Conservation (phyloP, 2,797 vertebrate species). For the Protonibea diacanthus region DNA sequence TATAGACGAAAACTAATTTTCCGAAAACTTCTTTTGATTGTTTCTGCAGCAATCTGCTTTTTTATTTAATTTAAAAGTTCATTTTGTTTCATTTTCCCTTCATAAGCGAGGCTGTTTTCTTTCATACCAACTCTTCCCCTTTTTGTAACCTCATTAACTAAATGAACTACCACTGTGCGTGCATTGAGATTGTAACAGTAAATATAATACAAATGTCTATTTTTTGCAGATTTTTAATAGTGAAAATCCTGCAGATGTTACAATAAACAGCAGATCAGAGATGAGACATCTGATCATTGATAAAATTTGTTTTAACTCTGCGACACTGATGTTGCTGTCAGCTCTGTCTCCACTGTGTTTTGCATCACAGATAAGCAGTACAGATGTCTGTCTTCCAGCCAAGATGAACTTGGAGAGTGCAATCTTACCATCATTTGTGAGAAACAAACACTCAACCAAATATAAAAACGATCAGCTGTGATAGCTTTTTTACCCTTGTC, state of each 20-base stretch:
- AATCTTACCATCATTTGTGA: slow-evolving; percentile 8
- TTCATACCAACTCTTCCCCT: neutral
- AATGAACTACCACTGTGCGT: neutral
- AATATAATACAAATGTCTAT: neutral
- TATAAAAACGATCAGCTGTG: slow-evolving; percentile 28
- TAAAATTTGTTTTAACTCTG: slow-evolving; percentile 22
- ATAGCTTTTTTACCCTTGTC: slow-evolving; percentile 31
- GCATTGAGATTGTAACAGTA: neutral
- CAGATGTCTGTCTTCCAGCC: slow-evolving; percentile 17
- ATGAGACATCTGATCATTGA: neutral
- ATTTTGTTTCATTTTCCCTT: neutral
- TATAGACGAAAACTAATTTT: neutral
- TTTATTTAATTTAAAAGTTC: neutral
- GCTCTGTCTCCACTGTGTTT: neutral
- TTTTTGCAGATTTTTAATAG: slow-evolving; percentile 9
- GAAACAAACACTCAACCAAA: slow-evolving; percentile 40
- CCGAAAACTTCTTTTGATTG: fast-evolving
- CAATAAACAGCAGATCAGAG: slow-evolving; percentile 10
- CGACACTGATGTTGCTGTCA: neutral
- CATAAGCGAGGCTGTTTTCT: neutral
- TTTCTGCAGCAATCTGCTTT: neutral
- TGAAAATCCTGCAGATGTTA: slow-evolving; percentile 7
- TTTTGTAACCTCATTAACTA: neutral
- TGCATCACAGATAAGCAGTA: neutral
- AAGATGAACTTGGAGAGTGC: slow-evolving; percentile 8